phyloP scores from a whole-genome alignment of 2,113 vertebrate species.

The Proterorhinus semilunaris region DNA sequence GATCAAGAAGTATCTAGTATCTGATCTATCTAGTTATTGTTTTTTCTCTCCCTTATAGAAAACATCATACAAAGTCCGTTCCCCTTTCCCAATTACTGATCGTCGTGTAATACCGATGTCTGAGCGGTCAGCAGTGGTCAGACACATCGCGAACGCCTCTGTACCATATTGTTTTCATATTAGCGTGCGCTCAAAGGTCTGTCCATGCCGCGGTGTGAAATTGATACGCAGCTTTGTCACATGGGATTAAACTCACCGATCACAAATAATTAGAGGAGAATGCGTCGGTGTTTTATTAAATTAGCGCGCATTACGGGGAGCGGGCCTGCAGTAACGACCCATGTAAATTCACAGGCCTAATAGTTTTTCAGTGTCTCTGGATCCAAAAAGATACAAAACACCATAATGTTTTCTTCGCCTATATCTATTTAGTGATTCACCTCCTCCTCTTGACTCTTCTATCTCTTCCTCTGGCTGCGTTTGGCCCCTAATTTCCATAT shows the following conservation, averaged over 20 bases:
- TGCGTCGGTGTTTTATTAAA: not conserved
- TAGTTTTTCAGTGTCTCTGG: not conserved
- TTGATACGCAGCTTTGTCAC: not conserved
- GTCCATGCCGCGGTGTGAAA: not conserved
- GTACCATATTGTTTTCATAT: conserved; percentile 1
- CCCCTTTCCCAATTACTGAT: not conserved
- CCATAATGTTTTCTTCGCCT: conserved; percentile 4
- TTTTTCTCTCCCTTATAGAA: no score
- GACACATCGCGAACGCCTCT: not conserved
- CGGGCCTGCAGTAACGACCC: not conserved
- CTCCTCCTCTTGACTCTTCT: conserved; percentile 9
- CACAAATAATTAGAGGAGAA: not conserved
- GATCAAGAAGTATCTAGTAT: no score
- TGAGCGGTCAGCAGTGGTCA: not conserved
- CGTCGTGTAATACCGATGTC: not conserved
- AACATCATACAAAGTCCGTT: no score
- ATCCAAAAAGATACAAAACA: no score
- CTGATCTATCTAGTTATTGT: no score
- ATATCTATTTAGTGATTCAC: conserved; percentile 23
- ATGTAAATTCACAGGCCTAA: not conserved
- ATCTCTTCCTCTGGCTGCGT: conserved; percentile 22
- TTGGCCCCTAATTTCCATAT: conserved; percentile 90
- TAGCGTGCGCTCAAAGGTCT: not conserved
- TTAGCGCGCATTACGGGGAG: not conserved
- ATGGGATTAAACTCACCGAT: conserved; percentile 1